phyloP scores from a whole-genome alignment of 1,140 invertebrate genomes.

The Streblospio benedicti region DNA sequence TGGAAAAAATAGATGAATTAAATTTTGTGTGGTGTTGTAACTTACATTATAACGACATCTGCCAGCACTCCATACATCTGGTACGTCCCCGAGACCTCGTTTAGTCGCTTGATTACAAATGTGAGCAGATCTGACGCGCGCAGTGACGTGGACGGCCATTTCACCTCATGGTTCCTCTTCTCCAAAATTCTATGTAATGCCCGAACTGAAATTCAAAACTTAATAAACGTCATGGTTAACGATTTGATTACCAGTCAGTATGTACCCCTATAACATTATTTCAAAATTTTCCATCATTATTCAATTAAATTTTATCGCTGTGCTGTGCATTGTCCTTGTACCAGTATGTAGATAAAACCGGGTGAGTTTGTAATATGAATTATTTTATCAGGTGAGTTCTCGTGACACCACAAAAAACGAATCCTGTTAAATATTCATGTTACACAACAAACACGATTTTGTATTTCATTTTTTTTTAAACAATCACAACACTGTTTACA shows the following conservation, averaged over 20 bases:
- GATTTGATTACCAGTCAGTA: too few species aligned
- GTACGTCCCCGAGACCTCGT: conserved; percentile 49
- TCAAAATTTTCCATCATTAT: neutral
- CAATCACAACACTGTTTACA: too few species aligned
- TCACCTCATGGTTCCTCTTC: conserved; percentile 39
- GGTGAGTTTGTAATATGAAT: neutral
- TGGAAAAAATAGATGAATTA: too few species aligned
- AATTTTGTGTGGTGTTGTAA: too few species aligned
- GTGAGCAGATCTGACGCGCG: conserved; percentile 35
- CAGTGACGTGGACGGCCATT: conserved; percentile 40
- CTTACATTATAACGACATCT: conserved; percentile 38
- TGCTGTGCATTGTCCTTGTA: neutral
- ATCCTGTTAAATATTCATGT: too few species aligned
- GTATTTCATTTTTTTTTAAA: too few species aligned
- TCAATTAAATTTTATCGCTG: neutral
- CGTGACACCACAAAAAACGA: too few species aligned
- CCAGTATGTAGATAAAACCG: neutral
- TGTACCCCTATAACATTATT: too few species aligned
- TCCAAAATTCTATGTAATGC: conserved; percentile 43
- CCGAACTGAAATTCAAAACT: conserved; percentile 33
- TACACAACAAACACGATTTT: too few species aligned
- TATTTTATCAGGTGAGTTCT: too few species aligned
- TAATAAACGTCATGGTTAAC: neutral
- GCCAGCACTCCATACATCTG: conserved; percentile 49
- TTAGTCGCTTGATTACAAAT: conserved; percentile 43